Percentiles rank a stretch among this genome's conserved stretches.
phyloP scores from a whole-genome alignment of 2,888 invertebrate genomes.

The Cyclophora punctaria region DNA sequence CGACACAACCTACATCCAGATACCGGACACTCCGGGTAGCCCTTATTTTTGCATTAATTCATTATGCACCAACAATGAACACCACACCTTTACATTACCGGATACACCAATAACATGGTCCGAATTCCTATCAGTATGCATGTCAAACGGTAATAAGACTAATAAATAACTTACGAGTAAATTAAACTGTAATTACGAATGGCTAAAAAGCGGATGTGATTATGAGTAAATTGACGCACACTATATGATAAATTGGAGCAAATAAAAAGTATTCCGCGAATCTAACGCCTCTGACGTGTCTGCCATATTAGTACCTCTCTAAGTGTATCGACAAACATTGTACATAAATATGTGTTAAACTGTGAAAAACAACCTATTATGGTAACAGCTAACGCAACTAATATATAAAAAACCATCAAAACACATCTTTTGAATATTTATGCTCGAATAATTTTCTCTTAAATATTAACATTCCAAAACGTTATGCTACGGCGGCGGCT shows the following conservation, averaged over 20 bases:
- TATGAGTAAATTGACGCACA: conserved; percentile 19
- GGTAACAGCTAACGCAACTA: conserved; percentile 3
- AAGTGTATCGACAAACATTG: conserved; percentile 17
- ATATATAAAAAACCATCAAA: too few species aligned
- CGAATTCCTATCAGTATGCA: conserved; percentile 2
- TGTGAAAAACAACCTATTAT: background rate
- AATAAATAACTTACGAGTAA: conserved; percentile 15
- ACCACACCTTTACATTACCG: too few species aligned
- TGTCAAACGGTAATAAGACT: conserved; percentile 9
- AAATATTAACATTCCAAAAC: background rate
- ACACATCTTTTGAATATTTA: too few species aligned
- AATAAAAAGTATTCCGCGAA: conserved; percentile 29
- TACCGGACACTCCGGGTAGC: conserved; percentile 40
- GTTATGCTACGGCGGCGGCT: background rate
- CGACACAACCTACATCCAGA: conserved; percentile 47
- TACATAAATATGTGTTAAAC: conserved; percentile 5
- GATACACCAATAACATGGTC: too few species aligned
- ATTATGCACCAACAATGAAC: too few species aligned
- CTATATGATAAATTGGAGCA: conserved; percentile 24
- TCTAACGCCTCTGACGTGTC: conserved; percentile 13
- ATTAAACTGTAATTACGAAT: conserved; percentile 18
- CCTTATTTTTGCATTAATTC: conserved; percentile 33
- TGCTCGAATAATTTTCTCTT: too few species aligned
- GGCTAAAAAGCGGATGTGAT: conserved; percentile 24
- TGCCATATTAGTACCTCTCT: conserved; percentile 21